Percentiles rank a stretch among this genome's conserved stretches.
Evolutionary conservation across 2,888 invertebrate genomes (phyloP).

Genomic region (Drosophila maculinotata): DNA sequence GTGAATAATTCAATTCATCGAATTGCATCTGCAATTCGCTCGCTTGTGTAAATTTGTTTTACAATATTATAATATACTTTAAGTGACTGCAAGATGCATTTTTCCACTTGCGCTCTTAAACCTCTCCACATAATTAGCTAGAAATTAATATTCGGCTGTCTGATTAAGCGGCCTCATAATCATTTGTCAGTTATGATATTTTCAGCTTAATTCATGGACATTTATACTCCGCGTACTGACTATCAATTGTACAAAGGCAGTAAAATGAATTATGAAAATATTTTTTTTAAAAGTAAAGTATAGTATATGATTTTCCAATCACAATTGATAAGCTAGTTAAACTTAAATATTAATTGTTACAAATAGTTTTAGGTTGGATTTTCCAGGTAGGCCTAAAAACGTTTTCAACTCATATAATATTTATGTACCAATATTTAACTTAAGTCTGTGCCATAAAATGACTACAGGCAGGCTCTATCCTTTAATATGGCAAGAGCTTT

Average conservation of each 20-base stretch:
- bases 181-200: too few species aligned
- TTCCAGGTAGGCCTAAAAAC: too few species aligned
- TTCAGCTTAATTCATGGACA: too few species aligned
- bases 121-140: background rate
- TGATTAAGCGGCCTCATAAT: too few species aligned
- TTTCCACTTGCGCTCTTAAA: background rate
- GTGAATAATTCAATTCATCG: background rate
- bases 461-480: slow-evolving; percentile 7
- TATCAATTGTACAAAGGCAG: too few species aligned
- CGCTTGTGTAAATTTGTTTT: background rate
- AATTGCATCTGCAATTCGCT: background rate
- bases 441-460: background rate
- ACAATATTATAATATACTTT: background rate
- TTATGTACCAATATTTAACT: background rate
- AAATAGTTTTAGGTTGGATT: background rate
- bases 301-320: too few species aligned
- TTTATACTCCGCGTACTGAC: too few species aligned
- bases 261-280: too few species aligned
- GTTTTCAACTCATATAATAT: background rate
- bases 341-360: background rate
- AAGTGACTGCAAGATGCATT: background rate
- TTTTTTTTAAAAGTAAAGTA: too few species aligned
- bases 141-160: background rate
- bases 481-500: slow-evolving; percentile 21
- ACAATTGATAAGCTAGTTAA: too few species aligned